phyloP scores from a whole-genome alignment of 1,140 invertebrate species.

The Orius insidiosus region DNA sequence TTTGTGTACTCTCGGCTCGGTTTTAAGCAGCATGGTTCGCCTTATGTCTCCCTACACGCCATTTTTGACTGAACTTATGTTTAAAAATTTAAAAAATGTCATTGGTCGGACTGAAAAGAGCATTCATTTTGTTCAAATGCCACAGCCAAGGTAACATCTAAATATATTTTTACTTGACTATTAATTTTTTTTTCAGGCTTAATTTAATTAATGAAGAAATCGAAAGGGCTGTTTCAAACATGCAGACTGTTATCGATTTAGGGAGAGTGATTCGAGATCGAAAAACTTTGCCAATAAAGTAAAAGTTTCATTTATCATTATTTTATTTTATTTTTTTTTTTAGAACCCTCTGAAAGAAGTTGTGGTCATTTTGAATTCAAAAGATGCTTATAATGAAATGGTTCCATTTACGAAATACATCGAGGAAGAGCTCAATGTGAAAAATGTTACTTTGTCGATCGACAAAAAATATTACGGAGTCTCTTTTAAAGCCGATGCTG shows the following conservation, averaged over 20 bases:
- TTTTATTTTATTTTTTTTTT: constrained; percentile 22
- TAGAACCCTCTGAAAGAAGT: constrained; percentile 73
- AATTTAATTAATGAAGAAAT: constrained; percentile 67
- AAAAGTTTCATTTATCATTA: too few species aligned
- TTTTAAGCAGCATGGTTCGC: constrained; percentile 74
- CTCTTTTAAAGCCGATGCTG: constrained; percentile 79
- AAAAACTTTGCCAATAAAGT: constrained; percentile 84
- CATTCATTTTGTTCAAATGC: constrained; percentile 81
- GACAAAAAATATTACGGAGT: constrained; percentile 92
- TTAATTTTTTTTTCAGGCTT: neutral
- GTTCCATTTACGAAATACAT: constrained; percentile 71
- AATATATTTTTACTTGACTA: too few species aligned
- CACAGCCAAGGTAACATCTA: constrained; percentile 40
- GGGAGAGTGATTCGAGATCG: constrained; percentile 83
- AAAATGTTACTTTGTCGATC: constrained; percentile 66
- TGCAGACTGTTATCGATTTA: constrained; percentile 92
- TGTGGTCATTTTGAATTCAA: constrained; percentile 81
- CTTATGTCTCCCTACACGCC: constrained; percentile 96
- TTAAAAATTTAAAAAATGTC: constrained; percentile 54
- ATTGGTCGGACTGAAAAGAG: constrained; percentile 37
- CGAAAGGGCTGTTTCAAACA: constrained; percentile 72
- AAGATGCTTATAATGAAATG: constrained; percentile 62
- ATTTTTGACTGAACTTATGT: constrained; percentile 92
- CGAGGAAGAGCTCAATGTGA: constrained; percentile 86
- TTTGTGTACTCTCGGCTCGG: constrained; percentile 72